Conservation (phyloP, 2,113 vertebrate genomes). For the Syngnathoides biaculeatus region DNA sequence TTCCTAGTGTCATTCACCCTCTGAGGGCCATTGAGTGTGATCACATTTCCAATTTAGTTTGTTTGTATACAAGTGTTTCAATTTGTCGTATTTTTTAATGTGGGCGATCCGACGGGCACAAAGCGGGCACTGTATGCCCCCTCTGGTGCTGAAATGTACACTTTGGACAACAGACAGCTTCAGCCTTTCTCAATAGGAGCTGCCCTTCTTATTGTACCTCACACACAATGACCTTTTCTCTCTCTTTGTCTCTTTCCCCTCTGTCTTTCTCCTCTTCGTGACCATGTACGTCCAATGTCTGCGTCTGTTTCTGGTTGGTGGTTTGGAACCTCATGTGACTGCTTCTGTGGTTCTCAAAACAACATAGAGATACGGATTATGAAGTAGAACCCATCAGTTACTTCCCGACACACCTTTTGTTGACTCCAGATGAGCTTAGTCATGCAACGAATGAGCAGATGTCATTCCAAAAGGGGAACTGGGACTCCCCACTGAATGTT, state of each 20-base stretch:
- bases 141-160: constrained; percentile 69
- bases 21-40: neutral
- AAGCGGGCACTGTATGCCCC: constrained; percentile 70
- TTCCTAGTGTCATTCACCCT: neutral
- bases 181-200: constrained; percentile 78
- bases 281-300: constrained; percentile 52
- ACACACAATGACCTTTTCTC: constrained; percentile 78
- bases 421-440: constrained; percentile 31
- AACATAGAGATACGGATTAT: constrained; percentile 9
- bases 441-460: constrained; percentile 33
- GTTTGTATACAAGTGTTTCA: constrained; percentile 37
- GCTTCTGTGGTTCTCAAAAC: constrained; percentile 16
- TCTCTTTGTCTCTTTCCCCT: constrained; percentile 33
- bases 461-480: constrained; percentile 65
- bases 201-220: constrained; percentile 80
- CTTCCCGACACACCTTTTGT: constrained; percentile 12
- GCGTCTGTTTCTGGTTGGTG: constrained; percentile 35
- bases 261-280: constrained; percentile 44
- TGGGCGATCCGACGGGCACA: constrained; percentile 63
- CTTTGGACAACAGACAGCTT: constrained; percentile 72
- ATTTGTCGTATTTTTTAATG: constrained; percentile 55
- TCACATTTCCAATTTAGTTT: constrained; percentile 13
- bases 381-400: constrained; percentile 5
- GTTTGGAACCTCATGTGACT: constrained; percentile 25
- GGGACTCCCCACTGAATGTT: constrained; percentile 58